Evolutionary conservation across 2,888 invertebrate genomes (phyloP).

Genomic region (Epistrophe eligans): DNA sequence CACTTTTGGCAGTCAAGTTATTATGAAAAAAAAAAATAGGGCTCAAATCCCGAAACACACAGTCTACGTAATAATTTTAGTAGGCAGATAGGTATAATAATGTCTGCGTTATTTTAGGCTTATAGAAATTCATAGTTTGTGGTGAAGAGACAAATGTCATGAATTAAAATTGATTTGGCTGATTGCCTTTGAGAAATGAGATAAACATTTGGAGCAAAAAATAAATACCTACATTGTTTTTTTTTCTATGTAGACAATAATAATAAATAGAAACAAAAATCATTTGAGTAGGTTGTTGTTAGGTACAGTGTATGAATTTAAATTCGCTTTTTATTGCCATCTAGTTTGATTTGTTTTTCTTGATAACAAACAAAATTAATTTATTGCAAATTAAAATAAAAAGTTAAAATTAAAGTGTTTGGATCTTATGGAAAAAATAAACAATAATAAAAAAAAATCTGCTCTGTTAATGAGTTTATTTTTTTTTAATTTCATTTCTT

Average conservation of each 20-base stretch:
- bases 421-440: slow-evolving; percentile 8
- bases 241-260: neutral
- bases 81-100: neutral
- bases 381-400: slow-evolving; percentile 2
- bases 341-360: slow-evolving; percentile 56
- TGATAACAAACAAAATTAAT: neutral
- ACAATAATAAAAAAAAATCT: slow-evolving; percentile 27
- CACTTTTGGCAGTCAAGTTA: slow-evolving; percentile 64
- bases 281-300: slow-evolving; percentile 7
- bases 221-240: slow-evolving; percentile 13
- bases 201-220: slow-evolving; percentile 47
- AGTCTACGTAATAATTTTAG: neutral
- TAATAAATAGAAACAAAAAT: neutral
- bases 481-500: slow-evolving; percentile 10
- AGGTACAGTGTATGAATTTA: slow-evolving; percentile 18
- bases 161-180: slow-evolving; percentile 63
- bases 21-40: slow-evolving; percentile 32
- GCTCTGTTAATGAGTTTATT: slow-evolving; percentile 51
- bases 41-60: slow-evolving; percentile 2
- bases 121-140: slow-evolving; percentile 16
- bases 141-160: slow-evolving; percentile 36
- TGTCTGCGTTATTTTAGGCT: slow-evolving; percentile 8
- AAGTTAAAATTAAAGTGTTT: slow-evolving; percentile 6
- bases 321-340: slow-evolving; percentile 47
- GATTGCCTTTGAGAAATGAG: slow-evolving; percentile 56